Conservation (phyloP, 2,113 vertebrate genomes). For the Lepidothrix coronata region DNA sequence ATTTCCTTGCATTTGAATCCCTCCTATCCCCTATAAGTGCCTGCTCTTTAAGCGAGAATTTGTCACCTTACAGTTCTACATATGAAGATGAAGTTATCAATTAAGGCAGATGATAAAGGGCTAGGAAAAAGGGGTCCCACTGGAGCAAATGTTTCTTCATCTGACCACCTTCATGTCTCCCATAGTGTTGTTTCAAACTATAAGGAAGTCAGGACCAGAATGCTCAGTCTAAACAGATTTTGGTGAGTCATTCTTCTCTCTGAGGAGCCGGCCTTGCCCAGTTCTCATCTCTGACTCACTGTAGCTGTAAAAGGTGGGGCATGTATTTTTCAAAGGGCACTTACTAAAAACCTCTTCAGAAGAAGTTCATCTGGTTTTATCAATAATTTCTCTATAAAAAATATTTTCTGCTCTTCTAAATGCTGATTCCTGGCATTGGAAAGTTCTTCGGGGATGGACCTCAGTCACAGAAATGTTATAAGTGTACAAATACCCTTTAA, state of each 20-base stretch:
- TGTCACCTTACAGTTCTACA: neutral
- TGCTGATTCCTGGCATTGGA: neutral
- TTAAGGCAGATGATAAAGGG: neutral
- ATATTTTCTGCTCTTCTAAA: conserved; percentile 6
- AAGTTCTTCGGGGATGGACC: neutral
- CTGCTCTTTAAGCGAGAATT: neutral
- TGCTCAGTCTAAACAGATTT: neutral
- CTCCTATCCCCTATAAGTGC: neutral
- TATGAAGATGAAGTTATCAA: neutral
- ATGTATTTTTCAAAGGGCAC: conserved; percentile 8
- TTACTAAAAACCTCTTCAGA: neutral
- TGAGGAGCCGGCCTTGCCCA: neutral
- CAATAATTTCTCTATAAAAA: neutral
- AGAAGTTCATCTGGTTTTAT: conserved; percentile 9
- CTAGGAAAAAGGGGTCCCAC: neutral
- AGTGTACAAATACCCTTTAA: neutral
- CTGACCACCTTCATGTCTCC: neutral
- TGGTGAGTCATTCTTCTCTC: conserved; percentile 29
- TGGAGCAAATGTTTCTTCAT: neutral
- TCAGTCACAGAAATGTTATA: neutral
- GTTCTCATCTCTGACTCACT: conserved; percentile 32
- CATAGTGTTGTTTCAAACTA: neutral
- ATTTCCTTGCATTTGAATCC: neutral
- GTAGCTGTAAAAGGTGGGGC: neutral
- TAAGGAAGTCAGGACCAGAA: neutral